A percentile compares a stretch with the other conserved stretches of the same genome.
Conservation (phyloP, 1,140 invertebrate species). For the Hylaeus volcanicus region DNA sequence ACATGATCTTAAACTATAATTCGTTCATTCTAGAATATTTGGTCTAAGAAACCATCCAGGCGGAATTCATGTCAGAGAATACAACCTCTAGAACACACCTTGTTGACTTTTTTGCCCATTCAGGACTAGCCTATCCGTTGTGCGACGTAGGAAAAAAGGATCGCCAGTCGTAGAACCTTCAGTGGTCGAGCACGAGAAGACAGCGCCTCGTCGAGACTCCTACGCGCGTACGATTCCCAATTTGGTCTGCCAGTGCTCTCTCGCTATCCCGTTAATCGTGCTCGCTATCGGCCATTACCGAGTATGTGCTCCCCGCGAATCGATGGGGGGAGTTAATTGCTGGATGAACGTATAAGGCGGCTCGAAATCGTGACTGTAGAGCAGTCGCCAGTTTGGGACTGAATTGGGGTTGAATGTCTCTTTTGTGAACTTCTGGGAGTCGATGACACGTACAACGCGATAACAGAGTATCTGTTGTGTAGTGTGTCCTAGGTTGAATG, state of each 20-base stretch:
- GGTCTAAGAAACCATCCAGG: no score
- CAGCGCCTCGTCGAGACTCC: constrained; percentile 22
- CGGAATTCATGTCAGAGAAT: no score
- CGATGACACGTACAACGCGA: no score
- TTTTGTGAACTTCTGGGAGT: neutral
- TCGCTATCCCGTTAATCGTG: constrained; percentile 34
- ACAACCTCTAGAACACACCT: no score
- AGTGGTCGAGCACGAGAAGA: neutral
- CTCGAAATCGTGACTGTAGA: neutral
- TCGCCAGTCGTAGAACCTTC: constrained; percentile 42
- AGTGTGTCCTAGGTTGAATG: no score
- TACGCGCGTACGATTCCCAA: constrained; percentile 49
- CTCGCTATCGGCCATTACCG: constrained; percentile 30
- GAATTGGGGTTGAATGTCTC: neutral
- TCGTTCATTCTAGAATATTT: no score
- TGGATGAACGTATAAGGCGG: neutral
- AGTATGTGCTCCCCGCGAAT: neutral
- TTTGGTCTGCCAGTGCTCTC: constrained; percentile 43
- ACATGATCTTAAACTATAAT: no score
- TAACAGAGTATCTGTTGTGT: no score
- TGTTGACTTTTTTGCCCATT: no score
- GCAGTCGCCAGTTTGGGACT: neutral
- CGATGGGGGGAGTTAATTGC: constrained; percentile 14
- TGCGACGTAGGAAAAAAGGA: neutral
- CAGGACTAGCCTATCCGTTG: no score